Percentiles rank a stretch among this genome's conserved stretches.
phyloP scores from a whole-genome alignment of 2,113 vertebrate species.

The Corynorhinus townsendii region DNA sequence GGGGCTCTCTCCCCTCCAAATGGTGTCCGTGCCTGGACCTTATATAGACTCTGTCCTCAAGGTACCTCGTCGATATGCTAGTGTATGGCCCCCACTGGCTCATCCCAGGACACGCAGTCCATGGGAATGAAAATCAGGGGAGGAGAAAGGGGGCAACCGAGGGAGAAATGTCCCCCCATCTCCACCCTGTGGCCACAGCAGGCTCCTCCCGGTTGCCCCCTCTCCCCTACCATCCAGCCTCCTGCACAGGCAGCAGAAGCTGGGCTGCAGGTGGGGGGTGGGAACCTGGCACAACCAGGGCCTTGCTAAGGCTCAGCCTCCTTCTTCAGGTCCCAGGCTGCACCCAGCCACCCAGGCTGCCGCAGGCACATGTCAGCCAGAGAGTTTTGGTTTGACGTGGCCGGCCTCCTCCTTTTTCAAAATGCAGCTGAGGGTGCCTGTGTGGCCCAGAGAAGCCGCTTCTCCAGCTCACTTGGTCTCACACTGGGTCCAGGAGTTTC shows the following conservation, averaged over 20 bases:
- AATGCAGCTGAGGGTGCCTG: neutral
- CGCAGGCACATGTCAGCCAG: conserved; percentile 48
- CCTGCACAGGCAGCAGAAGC: neutral
- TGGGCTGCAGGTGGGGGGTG: neutral
- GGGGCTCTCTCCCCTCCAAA: too few species aligned
- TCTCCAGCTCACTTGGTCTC: neutral
- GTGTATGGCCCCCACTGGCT: neutral
- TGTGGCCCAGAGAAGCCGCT: neutral
- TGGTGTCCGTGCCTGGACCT: neutral
- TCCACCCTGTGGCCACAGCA: fast-evolving
- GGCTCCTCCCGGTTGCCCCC: too few species aligned
- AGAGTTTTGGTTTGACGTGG: conserved; percentile 70
- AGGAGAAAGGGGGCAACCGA: neutral
- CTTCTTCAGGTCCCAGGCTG: neutral
- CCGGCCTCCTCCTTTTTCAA: conserved; percentile 69
- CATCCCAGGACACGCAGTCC: neutral
- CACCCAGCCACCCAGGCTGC: neutral
- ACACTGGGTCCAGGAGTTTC: neutral
- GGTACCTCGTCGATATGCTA: neutral
- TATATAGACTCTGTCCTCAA: neutral
- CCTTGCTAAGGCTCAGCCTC: neutral
- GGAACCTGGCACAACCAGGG: too few species aligned
- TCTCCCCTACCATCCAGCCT: too few species aligned
- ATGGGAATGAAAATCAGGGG: neutral
- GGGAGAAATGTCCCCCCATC: neutral